A percentile compares a stretch with the other conserved stretches of the same genome.
Conservation (phyloP, 2,797 vertebrate species). For the Sebastes minor region DNA sequence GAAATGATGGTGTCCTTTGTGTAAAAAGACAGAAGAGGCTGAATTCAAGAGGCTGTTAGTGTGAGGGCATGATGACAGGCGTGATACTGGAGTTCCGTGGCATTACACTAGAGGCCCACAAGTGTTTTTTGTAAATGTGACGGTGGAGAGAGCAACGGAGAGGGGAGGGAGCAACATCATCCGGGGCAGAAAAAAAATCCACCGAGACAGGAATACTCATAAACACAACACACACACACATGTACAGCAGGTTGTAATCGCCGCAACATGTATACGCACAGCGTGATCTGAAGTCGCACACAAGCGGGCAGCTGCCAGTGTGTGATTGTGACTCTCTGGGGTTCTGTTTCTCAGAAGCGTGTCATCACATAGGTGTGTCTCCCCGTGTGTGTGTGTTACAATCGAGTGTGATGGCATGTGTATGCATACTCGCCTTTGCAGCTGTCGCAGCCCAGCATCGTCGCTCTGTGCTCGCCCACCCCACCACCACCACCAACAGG, state of each 20-base stretch:
- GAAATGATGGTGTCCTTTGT: slow-evolving; percentile 52
- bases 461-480: neutral
- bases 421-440: neutral
- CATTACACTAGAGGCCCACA: slow-evolving; percentile 29
- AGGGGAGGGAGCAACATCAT: slow-evolving; percentile 1
- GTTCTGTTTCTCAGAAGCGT: slow-evolving; percentile 47
- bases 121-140: slow-evolving; percentile 46
- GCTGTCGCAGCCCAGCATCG: slow-evolving; percentile 20
- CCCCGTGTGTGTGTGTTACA: neutral
- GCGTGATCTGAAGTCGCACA: slow-evolving; percentile 46
- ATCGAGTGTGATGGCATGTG: neutral
- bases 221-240: neutral
- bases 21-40: slow-evolving; percentile 41
- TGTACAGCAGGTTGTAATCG: slow-evolving; percentile 46
- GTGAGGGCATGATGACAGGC: slow-evolving; percentile 47
- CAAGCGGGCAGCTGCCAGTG: slow-evolving; percentile 56
- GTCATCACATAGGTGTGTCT: slow-evolving; percentile 54
- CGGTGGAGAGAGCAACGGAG: slow-evolving; percentile 3
- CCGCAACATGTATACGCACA: slow-evolving; percentile 44
- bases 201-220: slow-evolving; percentile 23
- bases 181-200: neutral
- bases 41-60: slow-evolving; percentile 60
- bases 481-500: neutral
- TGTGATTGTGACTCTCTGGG: slow-evolving; percentile 57
- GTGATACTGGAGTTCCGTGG: slow-evolving; percentile 35